phyloP scores from a whole-genome alignment of 2,797 vertebrate genomes.

The Micropoecilia bifurca region DNA sequence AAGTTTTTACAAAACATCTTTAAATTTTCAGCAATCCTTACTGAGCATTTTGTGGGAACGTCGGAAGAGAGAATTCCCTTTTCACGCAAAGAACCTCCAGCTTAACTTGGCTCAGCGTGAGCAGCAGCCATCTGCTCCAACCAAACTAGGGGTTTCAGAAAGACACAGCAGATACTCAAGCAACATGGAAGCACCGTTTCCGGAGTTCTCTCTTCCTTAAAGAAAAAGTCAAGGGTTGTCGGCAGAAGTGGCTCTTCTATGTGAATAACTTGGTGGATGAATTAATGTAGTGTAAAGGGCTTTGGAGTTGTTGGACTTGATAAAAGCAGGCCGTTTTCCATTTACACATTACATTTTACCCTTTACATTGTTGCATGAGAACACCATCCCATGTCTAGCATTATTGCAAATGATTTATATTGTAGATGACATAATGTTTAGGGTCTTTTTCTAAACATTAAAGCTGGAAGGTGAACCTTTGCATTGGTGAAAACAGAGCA shows the following conservation, averaged over 20 bases:
- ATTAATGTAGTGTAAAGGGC: background rate
- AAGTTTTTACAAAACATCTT: background rate
- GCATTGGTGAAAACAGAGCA: background rate
- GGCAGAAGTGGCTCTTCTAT: background rate
- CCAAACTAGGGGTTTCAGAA: background rate
- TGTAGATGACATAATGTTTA: background rate
- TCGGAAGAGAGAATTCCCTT: background rate
- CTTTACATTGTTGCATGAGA: background rate
- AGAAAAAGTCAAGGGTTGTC: background rate
- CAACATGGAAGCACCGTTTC: background rate
- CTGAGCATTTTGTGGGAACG: background rate
- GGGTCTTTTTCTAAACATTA: too few relatives aligned
- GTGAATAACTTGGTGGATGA: too few relatives aligned
- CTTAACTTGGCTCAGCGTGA: background rate
- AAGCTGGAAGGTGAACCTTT: background rate
- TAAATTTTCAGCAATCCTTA: background rate
- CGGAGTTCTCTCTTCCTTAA: background rate
- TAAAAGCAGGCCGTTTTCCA: background rate
- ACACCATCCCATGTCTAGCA: background rate
- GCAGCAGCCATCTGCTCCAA: background rate
- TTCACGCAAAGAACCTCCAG: background rate
- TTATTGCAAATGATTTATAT: background rate
- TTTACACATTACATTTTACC: background rate
- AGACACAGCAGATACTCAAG: background rate
- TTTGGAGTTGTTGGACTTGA: background rate